Percentiles rank a stretch among this genome's conserved stretches.
These are phyloP conservation scores for Limnephilus rhombicus DNA, from an alignment of 2,888 invertebrate species.

Conservation along the genomic window DNA sequence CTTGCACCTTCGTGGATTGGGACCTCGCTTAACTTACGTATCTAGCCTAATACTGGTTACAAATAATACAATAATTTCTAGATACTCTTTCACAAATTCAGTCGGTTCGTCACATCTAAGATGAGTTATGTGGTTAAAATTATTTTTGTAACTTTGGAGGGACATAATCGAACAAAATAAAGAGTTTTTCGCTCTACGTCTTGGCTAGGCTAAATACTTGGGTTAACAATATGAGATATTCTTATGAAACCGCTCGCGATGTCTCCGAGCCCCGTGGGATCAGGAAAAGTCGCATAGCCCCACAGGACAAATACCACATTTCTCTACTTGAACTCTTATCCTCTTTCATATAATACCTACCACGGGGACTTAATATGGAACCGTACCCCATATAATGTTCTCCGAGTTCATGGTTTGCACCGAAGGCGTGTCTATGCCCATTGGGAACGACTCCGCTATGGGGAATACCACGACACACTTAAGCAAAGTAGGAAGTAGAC, in stretches of 20 bases:
- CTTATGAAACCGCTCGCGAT: not conserved
- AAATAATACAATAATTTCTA: too few relatives aligned
- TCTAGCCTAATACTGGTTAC: too few relatives aligned
- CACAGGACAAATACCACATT: not conserved
- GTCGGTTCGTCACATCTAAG: too few relatives aligned
- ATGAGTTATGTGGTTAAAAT: too few relatives aligned
- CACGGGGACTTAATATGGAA: not conserved
- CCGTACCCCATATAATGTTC: not conserved
- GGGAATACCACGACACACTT: not conserved
- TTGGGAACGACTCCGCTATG: not conserved
- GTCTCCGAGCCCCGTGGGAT: not conserved
- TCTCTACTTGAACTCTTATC: not conserved
- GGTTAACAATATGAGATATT: not conserved
- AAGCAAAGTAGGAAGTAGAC: too few relatives aligned
- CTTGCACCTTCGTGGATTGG: too few relatives aligned
- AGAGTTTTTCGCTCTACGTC: too few relatives aligned
- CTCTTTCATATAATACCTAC: not conserved
- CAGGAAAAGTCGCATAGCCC: not conserved
- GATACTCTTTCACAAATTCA: too few relatives aligned
- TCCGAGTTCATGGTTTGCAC: not conserved
- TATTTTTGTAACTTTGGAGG: too few relatives aligned
- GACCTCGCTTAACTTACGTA: too few relatives aligned
- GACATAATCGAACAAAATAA: too few relatives aligned
- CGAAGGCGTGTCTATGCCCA: not conserved
- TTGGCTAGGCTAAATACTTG: not conserved